Evolutionary conservation across 30 jellyfish, hydroid and myxozoan species (phyloP), one percentile per base, ranked within the genome.

Genomic region (Aurelia aurita complex sp. Pacific): DNA sequence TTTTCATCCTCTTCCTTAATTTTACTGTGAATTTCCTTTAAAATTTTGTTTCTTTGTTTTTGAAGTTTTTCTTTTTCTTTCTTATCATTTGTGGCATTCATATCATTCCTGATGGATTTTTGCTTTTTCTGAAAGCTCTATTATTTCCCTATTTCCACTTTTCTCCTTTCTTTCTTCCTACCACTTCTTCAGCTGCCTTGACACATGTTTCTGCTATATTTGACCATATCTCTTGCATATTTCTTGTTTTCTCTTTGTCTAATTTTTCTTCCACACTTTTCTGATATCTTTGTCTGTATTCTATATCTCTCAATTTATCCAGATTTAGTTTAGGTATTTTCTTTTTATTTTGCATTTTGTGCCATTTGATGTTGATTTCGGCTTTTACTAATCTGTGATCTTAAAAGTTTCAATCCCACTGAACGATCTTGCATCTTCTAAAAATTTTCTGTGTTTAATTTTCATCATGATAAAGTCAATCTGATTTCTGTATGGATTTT

Each of bases 401-500:
- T 23, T 23, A 23, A 23, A 23, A 23, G 29, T 23, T 23, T 23
- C 29, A 23, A 23, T 23, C 29, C 29, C 29, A 23, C 29, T 23
- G 29, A 1, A 74, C 19, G 84, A 74, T 51, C 84, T 74, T 35
- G 84, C 84, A 54, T 74, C 84, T 74, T 74, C 72, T 74, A 74
- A 5, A 74, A 74, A 36, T 11, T 74, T 54, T 74, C 72, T 74
- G 46, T 74, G 84, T 74, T 50, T 43, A 74, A 38, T 74, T 74
- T 50, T 74, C 50, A 34, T 74, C 84, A 74, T 74, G 17, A 74
- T 74, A 74, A 6, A 74, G 59, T 74, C 84, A 16, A 74, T 74
- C 23, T 43, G 84, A 74, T 74, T 74, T 74, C 84, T 74, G 46
- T 74, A 74, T 74, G 84, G 84, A 54, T 74, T 74, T 74, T 54